Percentiles rank a stretch among this genome's conserved stretches.
phyloP scores from a whole-genome alignment of 1,140 invertebrate species.

The Nasonia vitripennis region DNA sequence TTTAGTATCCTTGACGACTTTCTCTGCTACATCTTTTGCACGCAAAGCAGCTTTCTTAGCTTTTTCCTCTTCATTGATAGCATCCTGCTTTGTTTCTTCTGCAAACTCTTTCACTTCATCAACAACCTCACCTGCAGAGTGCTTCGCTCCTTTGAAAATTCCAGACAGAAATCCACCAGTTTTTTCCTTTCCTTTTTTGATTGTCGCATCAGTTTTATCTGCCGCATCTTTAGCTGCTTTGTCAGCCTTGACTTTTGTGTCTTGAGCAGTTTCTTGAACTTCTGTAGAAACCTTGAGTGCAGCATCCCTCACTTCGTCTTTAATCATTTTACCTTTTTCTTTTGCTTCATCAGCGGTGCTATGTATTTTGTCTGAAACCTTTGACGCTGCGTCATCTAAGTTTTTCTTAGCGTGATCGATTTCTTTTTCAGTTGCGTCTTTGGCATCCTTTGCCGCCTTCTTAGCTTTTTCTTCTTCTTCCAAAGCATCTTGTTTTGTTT shows the following conservation, averaged over 20 bases:
- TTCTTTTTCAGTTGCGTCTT: slow-evolving; percentile 51
- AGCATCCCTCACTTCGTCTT: background rate
- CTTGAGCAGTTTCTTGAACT: slow-evolving; percentile 25
- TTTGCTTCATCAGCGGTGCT: background rate
- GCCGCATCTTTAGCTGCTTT: background rate
- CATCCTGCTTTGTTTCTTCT: slow-evolving; percentile 57
- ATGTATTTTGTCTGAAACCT: slow-evolving; percentile 31
- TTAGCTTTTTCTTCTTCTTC: slow-evolving; percentile 49
- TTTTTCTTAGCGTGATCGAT: slow-evolving; percentile 25
- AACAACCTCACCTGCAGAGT: slow-evolving; percentile 61
- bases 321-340: slow-evolving; percentile 1
- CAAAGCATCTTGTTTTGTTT: slow-evolving; percentile 57
- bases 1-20: background rate
- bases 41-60: background rate
- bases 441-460: slow-evolving; percentile 56
- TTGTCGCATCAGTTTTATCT: slow-evolving; percentile 40
- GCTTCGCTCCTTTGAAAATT: slow-evolving; percentile 61
- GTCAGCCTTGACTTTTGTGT: slow-evolving; percentile 13
- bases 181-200: slow-evolving; percentile 63
- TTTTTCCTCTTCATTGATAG: background rate
- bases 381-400: background rate
- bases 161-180: slow-evolving; percentile 37
- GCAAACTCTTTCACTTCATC: slow-evolving; percentile 64
- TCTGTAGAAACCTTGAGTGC: background rate
- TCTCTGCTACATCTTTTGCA: slow-evolving; percentile 28